Conservation (phyloP, 2,888 invertebrate species). For the Campopleginae sp. region DNA sequence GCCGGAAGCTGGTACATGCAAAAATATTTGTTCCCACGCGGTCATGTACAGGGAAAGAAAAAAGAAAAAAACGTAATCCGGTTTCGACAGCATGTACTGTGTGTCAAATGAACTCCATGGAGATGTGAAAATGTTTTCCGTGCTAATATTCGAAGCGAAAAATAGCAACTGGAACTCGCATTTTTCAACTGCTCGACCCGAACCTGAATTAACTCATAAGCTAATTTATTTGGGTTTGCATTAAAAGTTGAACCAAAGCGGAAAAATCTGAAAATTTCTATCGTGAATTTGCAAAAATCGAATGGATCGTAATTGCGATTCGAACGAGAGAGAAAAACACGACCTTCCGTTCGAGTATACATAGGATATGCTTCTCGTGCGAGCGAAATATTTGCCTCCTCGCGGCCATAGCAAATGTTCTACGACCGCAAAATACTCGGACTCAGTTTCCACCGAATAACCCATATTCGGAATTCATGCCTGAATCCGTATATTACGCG, state of each 20-base stretch:
- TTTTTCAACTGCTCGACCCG: not conserved
- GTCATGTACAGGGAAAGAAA: not conserved
- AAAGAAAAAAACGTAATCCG: not conserved
- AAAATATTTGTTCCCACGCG: not conserved
- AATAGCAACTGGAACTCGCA: not conserved
- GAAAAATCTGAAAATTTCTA: not conserved
- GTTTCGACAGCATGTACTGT: not conserved
- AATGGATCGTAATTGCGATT: not conserved
- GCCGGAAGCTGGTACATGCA: not conserved
- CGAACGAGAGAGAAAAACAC: not conserved
- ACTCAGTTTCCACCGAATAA: constrained; percentile 1
- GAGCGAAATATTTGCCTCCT: not conserved
- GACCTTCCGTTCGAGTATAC: not conserved
- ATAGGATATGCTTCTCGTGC: not conserved
- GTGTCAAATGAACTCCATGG: constrained; percentile 20
- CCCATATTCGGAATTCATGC: constrained; percentile 16
- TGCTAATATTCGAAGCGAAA: no score
- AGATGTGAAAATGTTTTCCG: not conserved
- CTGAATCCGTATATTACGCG: constrained; percentile 22
- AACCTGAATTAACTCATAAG: not conserved
- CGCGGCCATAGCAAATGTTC: not conserved
- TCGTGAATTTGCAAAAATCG: not conserved
- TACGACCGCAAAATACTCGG: constrained; percentile 3
- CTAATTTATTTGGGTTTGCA: not conserved
- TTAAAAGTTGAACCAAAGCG: not conserved